Conservation (phyloP, 2,888 invertebrate genomes). For the Gastracanthus pulcherrimus region DNA sequence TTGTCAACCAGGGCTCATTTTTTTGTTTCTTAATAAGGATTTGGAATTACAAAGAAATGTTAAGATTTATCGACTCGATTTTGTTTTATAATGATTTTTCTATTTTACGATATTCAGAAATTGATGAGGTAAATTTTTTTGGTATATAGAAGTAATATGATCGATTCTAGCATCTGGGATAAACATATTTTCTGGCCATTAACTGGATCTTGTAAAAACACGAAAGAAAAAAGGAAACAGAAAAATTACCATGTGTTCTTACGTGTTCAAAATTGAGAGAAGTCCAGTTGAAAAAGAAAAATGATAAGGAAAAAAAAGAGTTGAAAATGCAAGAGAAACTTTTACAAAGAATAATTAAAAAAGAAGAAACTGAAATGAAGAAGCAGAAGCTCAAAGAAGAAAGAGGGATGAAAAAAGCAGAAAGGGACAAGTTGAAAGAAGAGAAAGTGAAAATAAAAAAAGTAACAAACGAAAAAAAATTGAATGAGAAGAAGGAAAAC, state of each 20-base stretch:
- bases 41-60: too few relatives aligned
- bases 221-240: not conserved
- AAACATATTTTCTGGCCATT: not conserved
- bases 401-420: not conserved
- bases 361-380: not conserved
- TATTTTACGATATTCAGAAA: too few relatives aligned
- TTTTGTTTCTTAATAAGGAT: too few relatives aligned
- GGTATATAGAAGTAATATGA: too few relatives aligned
- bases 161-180: not conserved
- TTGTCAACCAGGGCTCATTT: too few relatives aligned
- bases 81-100: too few relatives aligned
- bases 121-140: too few relatives aligned
- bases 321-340: not conserved
- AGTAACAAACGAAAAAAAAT: not conserved
- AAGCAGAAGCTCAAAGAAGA: not conserved
- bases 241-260: not conserved
- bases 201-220: slow-evolving; percentile 18
- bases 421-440: too few relatives aligned
- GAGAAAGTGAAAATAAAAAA: too few relatives aligned
- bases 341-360: not conserved
- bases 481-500: not conserved
- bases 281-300: not conserved
- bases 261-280: not conserved
- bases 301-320: not conserved
- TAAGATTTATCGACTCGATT: too few relatives aligned